Conservation (phyloP, 2,113 vertebrate genomes). For the Candoia aspera region DNA sequence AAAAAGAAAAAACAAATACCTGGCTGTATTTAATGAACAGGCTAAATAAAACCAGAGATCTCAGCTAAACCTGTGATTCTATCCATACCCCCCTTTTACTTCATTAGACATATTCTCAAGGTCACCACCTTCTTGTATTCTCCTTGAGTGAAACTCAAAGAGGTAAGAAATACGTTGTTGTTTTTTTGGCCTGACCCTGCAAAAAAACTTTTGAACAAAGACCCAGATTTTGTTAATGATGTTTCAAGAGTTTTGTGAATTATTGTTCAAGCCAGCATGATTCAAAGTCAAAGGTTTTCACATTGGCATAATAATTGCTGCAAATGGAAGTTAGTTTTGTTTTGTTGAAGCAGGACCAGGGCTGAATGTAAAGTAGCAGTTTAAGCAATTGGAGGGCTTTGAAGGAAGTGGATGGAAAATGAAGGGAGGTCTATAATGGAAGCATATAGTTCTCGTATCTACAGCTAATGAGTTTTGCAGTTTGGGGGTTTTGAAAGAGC, state of each 20-base stretch:
- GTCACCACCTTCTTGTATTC: not conserved
- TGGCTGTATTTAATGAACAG: constrained; percentile 41
- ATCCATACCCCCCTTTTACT: constrained; percentile 42
- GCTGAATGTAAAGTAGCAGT: not conserved
- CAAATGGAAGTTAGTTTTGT: constrained; percentile 15
- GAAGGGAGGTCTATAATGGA: constrained; percentile 10
- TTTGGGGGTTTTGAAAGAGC: not conserved
- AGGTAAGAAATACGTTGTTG: not conserved
- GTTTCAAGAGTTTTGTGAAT: not conserved
- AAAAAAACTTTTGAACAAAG: not conserved
- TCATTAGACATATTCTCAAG: constrained; percentile 33
- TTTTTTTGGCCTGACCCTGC: not conserved
- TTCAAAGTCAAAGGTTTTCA: constrained; percentile 11
- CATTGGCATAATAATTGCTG: not conserved
- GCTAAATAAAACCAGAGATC: constrained; percentile 51
- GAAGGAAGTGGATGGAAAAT: constrained; percentile 27
- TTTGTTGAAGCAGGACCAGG: constrained; percentile 13
- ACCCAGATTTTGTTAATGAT: not conserved
- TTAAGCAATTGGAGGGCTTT: not conserved
- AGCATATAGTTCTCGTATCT: not conserved
- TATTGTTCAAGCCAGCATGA: not conserved
- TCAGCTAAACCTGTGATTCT: constrained; percentile 44
- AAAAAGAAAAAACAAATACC: constrained; percentile 28
- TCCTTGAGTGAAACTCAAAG: not conserved
- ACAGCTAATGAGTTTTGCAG: constrained; percentile 25